A percentile compares a stretch with the other conserved stretches of the same genome.
Conservation (phyloP, 2,888 invertebrate genomes). For the Epirrita christyi region DNA sequence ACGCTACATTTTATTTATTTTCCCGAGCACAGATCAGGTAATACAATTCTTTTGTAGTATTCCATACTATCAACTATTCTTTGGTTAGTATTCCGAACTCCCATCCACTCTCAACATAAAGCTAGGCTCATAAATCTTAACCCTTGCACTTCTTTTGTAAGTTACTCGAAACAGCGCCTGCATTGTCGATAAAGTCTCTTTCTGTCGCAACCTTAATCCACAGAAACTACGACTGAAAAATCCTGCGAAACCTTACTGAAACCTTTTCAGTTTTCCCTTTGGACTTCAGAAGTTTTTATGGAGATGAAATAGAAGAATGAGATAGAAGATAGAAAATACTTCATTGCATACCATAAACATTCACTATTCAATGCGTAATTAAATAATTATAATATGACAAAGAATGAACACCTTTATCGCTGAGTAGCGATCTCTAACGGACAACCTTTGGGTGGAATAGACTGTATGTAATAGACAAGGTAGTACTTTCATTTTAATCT, state of each 20-base stretch:
- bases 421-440: too few species aligned
- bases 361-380: too few species aligned
- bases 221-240: conserved; percentile 10
- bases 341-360: too few species aligned
- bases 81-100: neutral
- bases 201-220: conserved; percentile 18
- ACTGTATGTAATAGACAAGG: too few species aligned
- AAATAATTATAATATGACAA: too few species aligned
- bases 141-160: conserved; percentile 10
- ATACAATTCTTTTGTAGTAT: neutral
- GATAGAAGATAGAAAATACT: too few species aligned
- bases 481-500: too few species aligned
- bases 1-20: too few species aligned
- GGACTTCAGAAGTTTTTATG: neutral
- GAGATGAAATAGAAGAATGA: too few species aligned
- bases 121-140: conserved; percentile 7
- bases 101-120: conserved; percentile 7
- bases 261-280: conserved; percentile 16
- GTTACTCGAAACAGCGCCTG: conserved; percentile 9
- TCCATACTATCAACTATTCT: too few species aligned
- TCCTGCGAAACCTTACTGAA: neutral
- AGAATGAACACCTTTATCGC: too few species aligned
- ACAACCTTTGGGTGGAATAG: too few species aligned
- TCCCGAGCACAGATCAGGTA: neutral
- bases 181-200: conserved; percentile 20